Evolutionary conservation across 2,888 invertebrate genomes (phyloP), one percentile per base, ranked within the genome.

Genomic region (Ditula angustiorana): DNA sequence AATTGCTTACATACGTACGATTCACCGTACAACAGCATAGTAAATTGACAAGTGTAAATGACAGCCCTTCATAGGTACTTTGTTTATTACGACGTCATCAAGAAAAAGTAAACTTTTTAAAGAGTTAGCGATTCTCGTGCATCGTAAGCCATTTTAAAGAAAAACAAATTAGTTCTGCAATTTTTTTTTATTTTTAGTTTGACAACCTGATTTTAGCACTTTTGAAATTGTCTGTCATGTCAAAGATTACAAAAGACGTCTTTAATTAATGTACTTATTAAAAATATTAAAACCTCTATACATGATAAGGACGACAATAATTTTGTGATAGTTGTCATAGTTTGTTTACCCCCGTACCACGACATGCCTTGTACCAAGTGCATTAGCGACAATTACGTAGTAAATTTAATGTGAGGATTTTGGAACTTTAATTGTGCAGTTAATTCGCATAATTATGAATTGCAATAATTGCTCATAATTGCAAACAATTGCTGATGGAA

Each of bases 281-380:
- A n/a, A n/a, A n/a, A n/a, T n/a, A n/a, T n/a, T n/a, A n/a, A n/a
- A 44, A 44, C 44, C 44, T 44, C 19, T 19, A 44, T 44, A 44
- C 21, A 44, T 44, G 44, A 44, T 19, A 41, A 41, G 37, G 37
- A 46, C 46, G 47, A 47, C 47, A 24, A 26, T 26, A 47, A 13
- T 47, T 47, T 26, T 46, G 21, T 11, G 23, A 16, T 46, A 46
- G 46, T 23, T 23, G 26, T 47, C 26, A 13, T 26, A 47, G 26
- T 47, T n/a, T 47, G 2, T 26, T 47, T 26, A 26, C 47, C 47
- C 26, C 26, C 26, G 35, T 47, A 47, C 47, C 47, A 47, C 26
- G 26, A 47, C 26, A 47, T 47, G 47, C 47, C 26, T 47, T 47
- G 47, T 47, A 47, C 13, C 26, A 47, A 47, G 26, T 44, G 21